These are phyloP conservation scores for Pseudolaguvia tuberculata DNA, from an alignment of 2,113 vertebrate genomes.

Conservation along the genomic window DNA sequence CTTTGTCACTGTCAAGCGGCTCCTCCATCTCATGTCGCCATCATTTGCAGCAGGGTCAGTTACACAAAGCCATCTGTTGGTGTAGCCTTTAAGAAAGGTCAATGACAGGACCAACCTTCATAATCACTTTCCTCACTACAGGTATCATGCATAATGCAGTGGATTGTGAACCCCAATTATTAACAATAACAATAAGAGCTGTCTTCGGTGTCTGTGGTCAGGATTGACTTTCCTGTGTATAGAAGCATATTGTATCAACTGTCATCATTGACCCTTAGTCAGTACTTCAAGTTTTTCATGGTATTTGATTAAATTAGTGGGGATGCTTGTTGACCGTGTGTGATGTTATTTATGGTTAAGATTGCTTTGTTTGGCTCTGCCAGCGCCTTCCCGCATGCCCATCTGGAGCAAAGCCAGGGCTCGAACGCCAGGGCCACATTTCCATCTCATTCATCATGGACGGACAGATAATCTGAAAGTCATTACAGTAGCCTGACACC, in stretches of 20 bases:
- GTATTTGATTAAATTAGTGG: neutral
- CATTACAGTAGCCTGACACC: slow-evolving; percentile 76
- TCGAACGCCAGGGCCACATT: slow-evolving; percentile 68
- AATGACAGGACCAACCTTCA: slow-evolving; percentile 9
- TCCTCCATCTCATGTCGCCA: slow-evolving; percentile 38
- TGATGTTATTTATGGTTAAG: slow-evolving; percentile 34
- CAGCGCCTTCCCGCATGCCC: slow-evolving; percentile 49
- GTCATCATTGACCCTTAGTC: neutral
- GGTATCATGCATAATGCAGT: slow-evolving; percentile 25
- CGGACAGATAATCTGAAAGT: slow-evolving; percentile 83
- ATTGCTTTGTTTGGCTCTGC: slow-evolving; percentile 22
- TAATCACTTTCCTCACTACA: slow-evolving; percentile 15
- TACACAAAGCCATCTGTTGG: slow-evolving; percentile 26
- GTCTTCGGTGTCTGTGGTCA: slow-evolving; percentile 1
- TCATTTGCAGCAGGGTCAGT: slow-evolving; percentile 51
- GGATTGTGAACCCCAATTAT: slow-evolving; percentile 6
- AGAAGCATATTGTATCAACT: slow-evolving; percentile 12
- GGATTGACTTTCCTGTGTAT: neutral
- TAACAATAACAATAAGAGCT: slow-evolving; percentile 10
- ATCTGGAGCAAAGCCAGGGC: slow-evolving; percentile 47
- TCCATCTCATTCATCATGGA: slow-evolving; percentile 83
- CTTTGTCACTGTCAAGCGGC: slow-evolving; percentile 42
- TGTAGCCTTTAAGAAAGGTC: slow-evolving; percentile 28
- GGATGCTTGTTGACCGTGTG: neutral
- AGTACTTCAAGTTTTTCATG: neutral